Percentiles rank a stretch among this genome's conserved stretches.
Evolutionary conservation across 2,113 vertebrate species (phyloP).

Genomic region (Leptosomus discolor): DNA sequence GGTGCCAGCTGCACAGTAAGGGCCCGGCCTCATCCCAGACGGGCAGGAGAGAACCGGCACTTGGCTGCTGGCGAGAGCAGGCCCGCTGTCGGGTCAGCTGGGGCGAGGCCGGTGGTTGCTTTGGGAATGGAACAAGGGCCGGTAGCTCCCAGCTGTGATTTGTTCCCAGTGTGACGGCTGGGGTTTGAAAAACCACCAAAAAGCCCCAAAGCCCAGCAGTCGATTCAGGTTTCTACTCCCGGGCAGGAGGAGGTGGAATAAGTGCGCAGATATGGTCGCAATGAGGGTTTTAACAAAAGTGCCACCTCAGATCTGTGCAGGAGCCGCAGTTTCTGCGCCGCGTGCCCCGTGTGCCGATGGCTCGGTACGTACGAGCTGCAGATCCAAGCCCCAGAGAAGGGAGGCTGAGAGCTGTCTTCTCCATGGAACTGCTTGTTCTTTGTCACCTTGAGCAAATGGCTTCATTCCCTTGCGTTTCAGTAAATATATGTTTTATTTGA

Average conservation of each 20-base stretch:
- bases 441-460: not conserved
- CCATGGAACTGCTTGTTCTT: not conserved
- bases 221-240: not conserved
- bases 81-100: too few species aligned
- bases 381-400: not conserved
- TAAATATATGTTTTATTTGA: not conserved
- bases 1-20: too few species aligned
- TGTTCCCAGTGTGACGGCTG: not conserved
- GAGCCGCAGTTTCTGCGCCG: not conserved
- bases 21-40: too few species aligned
- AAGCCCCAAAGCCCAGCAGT: too few species aligned
- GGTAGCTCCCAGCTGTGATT: not conserved
- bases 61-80: too few species aligned
- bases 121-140: not conserved
- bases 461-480: not conserved
- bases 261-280: not conserved
- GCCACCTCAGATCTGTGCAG: not conserved
- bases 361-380: fast-evolving
- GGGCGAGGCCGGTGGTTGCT: not conserved
- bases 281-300: not conserved
- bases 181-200: not conserved
- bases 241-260: not conserved
- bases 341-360: fast-evolving
- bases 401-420: not conserved
- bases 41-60: too few species aligned